Conservation (phyloP, 2,797 vertebrate species). For the Sphenopsis melanotis region DNA sequence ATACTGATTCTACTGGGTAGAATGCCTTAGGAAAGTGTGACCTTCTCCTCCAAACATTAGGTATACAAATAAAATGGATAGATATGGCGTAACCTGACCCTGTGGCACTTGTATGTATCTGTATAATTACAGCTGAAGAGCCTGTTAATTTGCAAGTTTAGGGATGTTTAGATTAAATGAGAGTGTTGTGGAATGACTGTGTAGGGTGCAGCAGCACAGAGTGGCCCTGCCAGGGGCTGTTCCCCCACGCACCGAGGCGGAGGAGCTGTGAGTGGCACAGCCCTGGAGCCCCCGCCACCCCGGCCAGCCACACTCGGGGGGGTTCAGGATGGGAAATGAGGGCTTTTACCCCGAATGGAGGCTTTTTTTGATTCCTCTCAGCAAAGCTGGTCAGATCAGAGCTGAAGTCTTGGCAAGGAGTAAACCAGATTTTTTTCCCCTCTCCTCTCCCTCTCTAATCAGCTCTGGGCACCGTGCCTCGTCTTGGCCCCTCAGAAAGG, state of each 20-base stretch:
- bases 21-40: neutral
- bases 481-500: neutral
- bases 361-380: neutral
- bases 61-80: conserved; percentile 16
- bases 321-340: neutral
- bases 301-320: neutral
- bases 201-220: neutral
- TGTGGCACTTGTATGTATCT: conserved; percentile 47
- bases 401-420: conserved; percentile 31
- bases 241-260: neutral
- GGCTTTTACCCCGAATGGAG: neutral
- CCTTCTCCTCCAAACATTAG: neutral
- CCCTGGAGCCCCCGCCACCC: accelerated
- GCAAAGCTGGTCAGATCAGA: neutral
- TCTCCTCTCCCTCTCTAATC: neutral
- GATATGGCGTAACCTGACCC: conserved; percentile 28
- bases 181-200: conserved; percentile 33
- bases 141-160: conserved; percentile 50
- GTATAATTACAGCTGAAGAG: conserved; percentile 57
- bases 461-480: conserved; percentile 9
- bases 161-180: conserved; percentile 54
- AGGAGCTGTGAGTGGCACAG: neutral
- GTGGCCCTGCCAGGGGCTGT: neutral
- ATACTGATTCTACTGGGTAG: neutral
- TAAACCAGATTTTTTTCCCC: neutral